A percentile compares a stretch with the other conserved stretches of the same genome.
These are phyloP conservation scores for Zosterops hypoxanthus DNA, from an alignment of 2,113 vertebrate species.

Conservation along the genomic window DNA sequence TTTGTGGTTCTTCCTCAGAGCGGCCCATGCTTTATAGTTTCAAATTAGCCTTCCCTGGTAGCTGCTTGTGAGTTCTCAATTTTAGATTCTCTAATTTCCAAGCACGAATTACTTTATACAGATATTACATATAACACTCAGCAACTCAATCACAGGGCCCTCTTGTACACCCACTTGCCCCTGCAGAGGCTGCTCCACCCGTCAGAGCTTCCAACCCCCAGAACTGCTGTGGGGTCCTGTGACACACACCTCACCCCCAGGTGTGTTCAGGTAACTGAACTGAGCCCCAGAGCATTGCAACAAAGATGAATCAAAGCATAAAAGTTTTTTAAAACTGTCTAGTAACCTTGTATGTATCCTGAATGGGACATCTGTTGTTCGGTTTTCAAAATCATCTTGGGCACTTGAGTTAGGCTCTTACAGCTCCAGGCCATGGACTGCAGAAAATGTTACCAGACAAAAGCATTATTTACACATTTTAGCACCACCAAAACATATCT, in stretches of 20 bases:
- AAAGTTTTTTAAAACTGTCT: background rate
- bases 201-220: background rate
- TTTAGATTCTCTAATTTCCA: no score
- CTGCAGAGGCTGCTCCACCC: background rate
- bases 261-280: background rate
- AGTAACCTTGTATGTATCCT: background rate
- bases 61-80: no score
- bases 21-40: no score
- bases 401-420: background rate
- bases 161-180: fast-evolving
- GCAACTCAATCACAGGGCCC: fast-evolving
- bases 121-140: no score
- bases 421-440: background rate
- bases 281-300: background rate
- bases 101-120: no score
- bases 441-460: background rate
- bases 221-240: background rate
- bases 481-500: background rate
- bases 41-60: no score
- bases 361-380: background rate
- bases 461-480: background rate
- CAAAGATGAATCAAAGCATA: background rate
- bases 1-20: no score
- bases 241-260: background rate
- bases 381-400: background rate